A percentile compares a stretch with the other conserved stretches of the same genome.
Evolutionary conservation across 1,140 invertebrate genomes (phyloP).

Genomic region (Holotrichia oblita): DNA sequence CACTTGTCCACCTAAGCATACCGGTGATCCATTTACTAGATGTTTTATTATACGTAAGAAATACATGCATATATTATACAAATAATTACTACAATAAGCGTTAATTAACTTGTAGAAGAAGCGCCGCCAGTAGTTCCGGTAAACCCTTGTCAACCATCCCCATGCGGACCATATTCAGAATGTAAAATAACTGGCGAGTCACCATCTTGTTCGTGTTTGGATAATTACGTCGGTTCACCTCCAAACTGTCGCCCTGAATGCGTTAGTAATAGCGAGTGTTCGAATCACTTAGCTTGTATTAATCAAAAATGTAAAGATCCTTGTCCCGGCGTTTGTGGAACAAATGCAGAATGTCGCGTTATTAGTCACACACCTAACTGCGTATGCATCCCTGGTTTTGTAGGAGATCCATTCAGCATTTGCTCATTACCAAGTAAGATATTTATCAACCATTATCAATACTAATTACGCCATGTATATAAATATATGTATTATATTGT

Average conservation of each 20-base stretch:
- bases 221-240: conserved; percentile 77
- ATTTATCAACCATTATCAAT: conserved; percentile 45
- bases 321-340: conserved; percentile 72
- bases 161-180: conserved; percentile 65
- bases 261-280: conserved; percentile 73
- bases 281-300: conserved; percentile 69
- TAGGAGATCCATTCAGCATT: conserved; percentile 68
- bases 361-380: conserved; percentile 74
- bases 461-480: conserved; percentile 51
- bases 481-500: conserved; percentile 60
- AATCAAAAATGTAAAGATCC: conserved; percentile 73
- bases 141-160: conserved; percentile 68
- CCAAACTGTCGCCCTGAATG: conserved; percentile 80
- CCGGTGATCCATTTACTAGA: conserved; percentile 65
- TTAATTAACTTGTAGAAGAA: conserved; percentile 49
- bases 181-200: conserved; percentile 64
- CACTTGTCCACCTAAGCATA: conserved; percentile 66
- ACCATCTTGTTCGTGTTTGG: conserved; percentile 73
- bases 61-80: conserved; percentile 11
- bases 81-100: conserved; percentile 61
- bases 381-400: conserved; percentile 67
- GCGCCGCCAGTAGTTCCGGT: conserved; percentile 54
- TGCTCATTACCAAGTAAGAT: conserved; percentile 63
- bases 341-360: conserved; percentile 74
- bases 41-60: conserved; percentile 38